Base-by-base conservation (phyloP, 2,797 vertebrate species). In the Borostomias antarcticus region DNA sequence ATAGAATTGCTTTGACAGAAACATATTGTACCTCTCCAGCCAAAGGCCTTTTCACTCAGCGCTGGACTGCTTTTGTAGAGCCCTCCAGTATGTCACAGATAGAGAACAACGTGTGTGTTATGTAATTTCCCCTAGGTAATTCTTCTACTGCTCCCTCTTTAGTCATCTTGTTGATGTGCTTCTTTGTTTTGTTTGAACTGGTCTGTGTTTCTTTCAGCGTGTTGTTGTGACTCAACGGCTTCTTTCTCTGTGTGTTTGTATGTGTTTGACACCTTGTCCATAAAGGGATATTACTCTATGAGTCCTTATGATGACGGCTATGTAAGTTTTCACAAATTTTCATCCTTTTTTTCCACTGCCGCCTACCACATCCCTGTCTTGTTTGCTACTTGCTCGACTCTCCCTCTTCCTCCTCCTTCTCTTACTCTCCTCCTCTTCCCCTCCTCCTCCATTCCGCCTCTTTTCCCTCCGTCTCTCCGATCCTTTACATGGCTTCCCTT, bases 221-320 rank as follows among this genome's bases (percentile, higher is more conserved):
- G 60, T 76, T 53, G 70, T 68, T 81, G 79, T 32, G 82, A 83
- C 78, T 87, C 76, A 90, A 80, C 53, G 66, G 71, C 61, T 61
- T 82, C 66, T 87, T 68, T 86, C 50, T 88, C 62, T 88, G 74
- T 89, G 66, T 62, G 45, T 63, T 15, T 35, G 64, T 62, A 8
- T 70, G 59, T 66, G 64, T 58, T 73, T 93, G 86, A 78, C 77
- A 91, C 83, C 92, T 85, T 93, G 76, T 89, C 89, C 72, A 47
- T 90, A 88, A 95, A 97, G 95, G 95, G 94, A 89, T 94, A 93
- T 95, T 94, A 93, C 93, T 95, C 93, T 94, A 90, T 95, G 93
- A 94, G 92, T 92, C 94, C 94, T 74, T 96, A 93, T 94, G 93
- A 95, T 93, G 94, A 95, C 89, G 94, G 89, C 92, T 94, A 95